These are phyloP conservation scores for Encarsia formosa DNA, from an alignment of 2,888 invertebrate genomes.

Conservation along the genomic window DNA sequence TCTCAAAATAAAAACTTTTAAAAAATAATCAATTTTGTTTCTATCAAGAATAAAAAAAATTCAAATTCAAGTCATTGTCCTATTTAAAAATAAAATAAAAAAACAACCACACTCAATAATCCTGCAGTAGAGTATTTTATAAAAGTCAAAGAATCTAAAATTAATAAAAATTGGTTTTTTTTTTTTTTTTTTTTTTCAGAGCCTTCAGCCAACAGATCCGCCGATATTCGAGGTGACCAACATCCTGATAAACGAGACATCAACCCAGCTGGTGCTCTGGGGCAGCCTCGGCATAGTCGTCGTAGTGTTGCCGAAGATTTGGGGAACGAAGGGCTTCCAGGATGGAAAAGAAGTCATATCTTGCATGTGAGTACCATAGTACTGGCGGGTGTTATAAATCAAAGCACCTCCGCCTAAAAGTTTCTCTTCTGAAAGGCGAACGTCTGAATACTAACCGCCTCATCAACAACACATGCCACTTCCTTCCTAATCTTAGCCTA, in stretches of 20 bases:
- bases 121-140: too few relatives aligned
- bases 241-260: constrained; percentile 62
- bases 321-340: constrained; percentile 67
- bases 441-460: constrained; percentile 51
- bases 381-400: too few relatives aligned
- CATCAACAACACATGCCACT: constrained; percentile 50
- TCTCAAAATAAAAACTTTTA: too few relatives aligned
- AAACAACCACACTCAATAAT: too few relatives aligned
- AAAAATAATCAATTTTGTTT: too few relatives aligned
- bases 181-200: constrained; percentile 55
- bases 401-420: too few relatives aligned
- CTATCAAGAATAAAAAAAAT: too few relatives aligned
- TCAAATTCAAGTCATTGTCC: too few relatives aligned
- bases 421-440: too few relatives aligned
- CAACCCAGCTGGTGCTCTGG: constrained; percentile 65
- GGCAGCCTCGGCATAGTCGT: constrained; percentile 68
- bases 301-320: constrained; percentile 67
- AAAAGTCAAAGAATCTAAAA: too few relatives aligned
- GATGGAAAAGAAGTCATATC: constrained; percentile 65
- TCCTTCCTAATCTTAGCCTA: constrained; percentile 36
- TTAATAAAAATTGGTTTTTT: too few relatives aligned
- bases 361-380: constrained; percentile 63
- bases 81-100: too few relatives aligned
- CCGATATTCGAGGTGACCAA: constrained; percentile 68
- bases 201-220: constrained; percentile 63